These are phyloP conservation scores for Spilarctia lutea DNA, from an alignment of 2,888 invertebrate species.

Conservation along the genomic window DNA sequence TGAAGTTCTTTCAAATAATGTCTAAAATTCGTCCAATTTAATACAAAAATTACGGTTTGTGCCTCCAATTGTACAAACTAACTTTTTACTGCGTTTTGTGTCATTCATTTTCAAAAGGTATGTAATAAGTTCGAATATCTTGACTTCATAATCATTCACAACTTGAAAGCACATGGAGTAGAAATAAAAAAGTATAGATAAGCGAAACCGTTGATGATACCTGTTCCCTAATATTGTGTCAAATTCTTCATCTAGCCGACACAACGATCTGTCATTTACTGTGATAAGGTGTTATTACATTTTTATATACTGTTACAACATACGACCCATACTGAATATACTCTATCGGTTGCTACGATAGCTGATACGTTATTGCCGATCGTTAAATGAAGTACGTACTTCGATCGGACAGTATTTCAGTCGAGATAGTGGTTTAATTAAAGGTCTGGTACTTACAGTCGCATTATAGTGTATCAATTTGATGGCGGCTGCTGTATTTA, in stretches of 20 bases:
- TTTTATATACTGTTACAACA: slow-evolving; percentile 25
- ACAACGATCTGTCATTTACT: slow-evolving; percentile 21
- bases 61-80: too few species aligned
- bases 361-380: slow-evolving; percentile 19
- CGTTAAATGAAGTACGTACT: slow-evolving; percentile 35
- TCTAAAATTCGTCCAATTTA: too few species aligned
- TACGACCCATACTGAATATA: slow-evolving; percentile 18
- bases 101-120: too few species aligned
- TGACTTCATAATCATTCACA: background rate
- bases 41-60: too few species aligned
- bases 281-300: slow-evolving; percentile 32
- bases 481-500: background rate
- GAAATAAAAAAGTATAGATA: background rate
- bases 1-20: too few species aligned
- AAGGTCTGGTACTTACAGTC: slow-evolving; percentile 6
- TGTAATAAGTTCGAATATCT: too few species aligned
- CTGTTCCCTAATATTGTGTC: background rate
- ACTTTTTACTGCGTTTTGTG: too few species aligned
- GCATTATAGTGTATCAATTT: background rate
- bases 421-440: slow-evolving; percentile 11
- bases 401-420: slow-evolving; percentile 5
- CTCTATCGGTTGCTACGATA: slow-evolving; percentile 26
- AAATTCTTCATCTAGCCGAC: slow-evolving; percentile 1
- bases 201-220: background rate
- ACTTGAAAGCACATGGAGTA: background rate